These are phyloP conservation scores for Babyrousa celebensis DNA, from an alignment of 2,797 vertebrate species.

Conservation along the genomic window DNA sequence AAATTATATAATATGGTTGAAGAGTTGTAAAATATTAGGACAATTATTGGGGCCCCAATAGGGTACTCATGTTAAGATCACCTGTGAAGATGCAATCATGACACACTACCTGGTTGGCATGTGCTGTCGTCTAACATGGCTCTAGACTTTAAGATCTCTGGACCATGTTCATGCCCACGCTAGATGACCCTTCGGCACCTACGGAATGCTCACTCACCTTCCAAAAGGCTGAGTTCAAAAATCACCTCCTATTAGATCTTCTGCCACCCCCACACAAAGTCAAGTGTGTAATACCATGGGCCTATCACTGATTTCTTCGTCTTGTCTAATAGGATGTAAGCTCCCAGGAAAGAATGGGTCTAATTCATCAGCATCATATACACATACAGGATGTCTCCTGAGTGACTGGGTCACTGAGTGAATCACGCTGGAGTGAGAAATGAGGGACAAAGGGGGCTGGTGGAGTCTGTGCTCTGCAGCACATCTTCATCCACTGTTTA, in stretches of 20 bases:
- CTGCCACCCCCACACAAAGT: neutral
- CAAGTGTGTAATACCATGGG: neutral
- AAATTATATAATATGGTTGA: neutral
- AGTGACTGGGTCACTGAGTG: neutral
- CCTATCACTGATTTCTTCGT: neutral
- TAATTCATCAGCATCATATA: neutral
- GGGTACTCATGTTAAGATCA: neutral
- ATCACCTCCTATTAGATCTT: neutral
- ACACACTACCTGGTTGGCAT: neutral
- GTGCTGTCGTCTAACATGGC: neutral
- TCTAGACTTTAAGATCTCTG: neutral
- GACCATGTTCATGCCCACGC: neutral
- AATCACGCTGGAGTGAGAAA: neutral
- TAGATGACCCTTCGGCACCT: neutral
- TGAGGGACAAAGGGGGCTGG: neutral
- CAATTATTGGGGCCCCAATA: neutral
- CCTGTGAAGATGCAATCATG: neutral
- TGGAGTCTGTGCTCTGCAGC: neutral
- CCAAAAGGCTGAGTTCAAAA: neutral
- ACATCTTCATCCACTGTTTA: neutral
- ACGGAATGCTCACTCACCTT: neutral
- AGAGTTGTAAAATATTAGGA: constrained; percentile 7
- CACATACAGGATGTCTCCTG: neutral
- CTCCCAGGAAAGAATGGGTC: neutral
- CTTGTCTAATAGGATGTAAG: neutral